A percentile compares a stretch with the other conserved stretches of the same genome.
phyloP scores from a whole-genome alignment of 1,140 invertebrate genomes.

The Maniola jurtina region DNA sequence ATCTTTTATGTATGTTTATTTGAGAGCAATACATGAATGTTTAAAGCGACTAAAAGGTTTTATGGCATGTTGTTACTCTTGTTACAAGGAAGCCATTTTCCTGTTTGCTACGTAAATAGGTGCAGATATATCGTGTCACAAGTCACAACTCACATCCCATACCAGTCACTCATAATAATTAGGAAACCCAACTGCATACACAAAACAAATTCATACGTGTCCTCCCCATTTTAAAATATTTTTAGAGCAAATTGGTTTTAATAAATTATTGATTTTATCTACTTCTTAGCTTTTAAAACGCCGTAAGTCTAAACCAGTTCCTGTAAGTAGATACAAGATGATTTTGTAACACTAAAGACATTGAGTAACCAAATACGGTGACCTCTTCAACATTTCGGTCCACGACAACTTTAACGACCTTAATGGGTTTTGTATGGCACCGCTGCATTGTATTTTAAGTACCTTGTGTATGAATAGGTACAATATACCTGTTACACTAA shows the following conservation, averaged over 20 bases:
- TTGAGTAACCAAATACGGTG: constrained; percentile 18
- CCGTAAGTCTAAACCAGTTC: neutral
- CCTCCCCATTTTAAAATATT: neutral
- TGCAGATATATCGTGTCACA: neutral
- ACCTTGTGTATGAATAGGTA: neutral
- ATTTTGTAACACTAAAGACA: constrained; percentile 18
- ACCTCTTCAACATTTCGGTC: constrained; percentile 17
- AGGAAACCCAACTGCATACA: neutral
- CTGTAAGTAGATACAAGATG: neutral
- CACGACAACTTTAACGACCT: neutral
- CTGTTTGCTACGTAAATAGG: constrained; percentile 2
- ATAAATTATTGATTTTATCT: too few relatives aligned
- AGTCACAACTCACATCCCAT: too few relatives aligned
- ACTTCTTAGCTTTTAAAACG: neutral
- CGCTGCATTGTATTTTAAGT: neutral
- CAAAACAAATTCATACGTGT: neutral
- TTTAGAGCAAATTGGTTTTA: neutral
- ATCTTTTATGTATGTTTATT: neutral
- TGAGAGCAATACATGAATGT: neutral
- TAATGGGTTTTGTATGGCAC: neutral
- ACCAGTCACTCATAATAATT: constrained; percentile 1
- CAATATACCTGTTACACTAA: neutral
- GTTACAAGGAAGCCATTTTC: constrained; percentile 3
- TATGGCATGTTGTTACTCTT: neutral
- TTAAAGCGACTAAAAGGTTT: constrained; percentile 6